Percentiles rank a stretch among this genome's conserved stretches.
Evolutionary conservation across 2,797 vertebrate genomes (phyloP).

Genomic region (Helicolenus hilgendorfi): DNA sequence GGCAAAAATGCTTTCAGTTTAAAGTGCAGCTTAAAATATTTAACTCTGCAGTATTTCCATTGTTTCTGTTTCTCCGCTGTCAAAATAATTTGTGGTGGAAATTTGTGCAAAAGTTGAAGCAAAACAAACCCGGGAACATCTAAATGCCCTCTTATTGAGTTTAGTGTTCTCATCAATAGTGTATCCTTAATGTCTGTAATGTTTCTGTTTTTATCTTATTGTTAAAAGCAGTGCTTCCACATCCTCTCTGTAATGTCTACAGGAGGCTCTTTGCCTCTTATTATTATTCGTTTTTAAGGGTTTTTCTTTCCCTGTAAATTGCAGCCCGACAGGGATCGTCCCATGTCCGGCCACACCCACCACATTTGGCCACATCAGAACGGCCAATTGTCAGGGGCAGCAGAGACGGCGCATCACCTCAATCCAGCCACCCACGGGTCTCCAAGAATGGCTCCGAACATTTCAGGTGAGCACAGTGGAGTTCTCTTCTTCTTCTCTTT

Average conservation of each 20-base stretch:
- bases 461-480: slow-evolving; percentile 94
- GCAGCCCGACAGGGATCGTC: slow-evolving; percentile 96
- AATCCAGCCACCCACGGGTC: slow-evolving; percentile 97
- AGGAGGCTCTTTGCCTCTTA: not conserved
- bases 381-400: slow-evolving; percentile 98
- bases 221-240: not conserved
- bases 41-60: not conserved
- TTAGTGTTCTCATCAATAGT: not conserved
- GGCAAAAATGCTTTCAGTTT: not conserved
- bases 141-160: not conserved
- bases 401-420: slow-evolving; percentile 97
- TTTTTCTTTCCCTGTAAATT: slow-evolving; percentile 25
- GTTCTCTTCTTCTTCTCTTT: not conserved
- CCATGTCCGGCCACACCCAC: slow-evolving; percentile 98
- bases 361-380: slow-evolving; percentile 97
- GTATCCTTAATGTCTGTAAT: not conserved
- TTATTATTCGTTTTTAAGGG: not conserved
- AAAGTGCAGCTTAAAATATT: slow-evolving; percentile 17
- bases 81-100: not conserved
- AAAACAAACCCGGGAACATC: not conserved
- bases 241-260: not conserved
- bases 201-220: not conserved
- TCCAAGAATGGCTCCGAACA: slow-evolving; percentile 99
- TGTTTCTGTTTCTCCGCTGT: not conserved
- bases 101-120: not conserved